phyloP scores from a whole-genome alignment of 1,140 invertebrate genomes.

The Vanessa atalanta region DNA sequence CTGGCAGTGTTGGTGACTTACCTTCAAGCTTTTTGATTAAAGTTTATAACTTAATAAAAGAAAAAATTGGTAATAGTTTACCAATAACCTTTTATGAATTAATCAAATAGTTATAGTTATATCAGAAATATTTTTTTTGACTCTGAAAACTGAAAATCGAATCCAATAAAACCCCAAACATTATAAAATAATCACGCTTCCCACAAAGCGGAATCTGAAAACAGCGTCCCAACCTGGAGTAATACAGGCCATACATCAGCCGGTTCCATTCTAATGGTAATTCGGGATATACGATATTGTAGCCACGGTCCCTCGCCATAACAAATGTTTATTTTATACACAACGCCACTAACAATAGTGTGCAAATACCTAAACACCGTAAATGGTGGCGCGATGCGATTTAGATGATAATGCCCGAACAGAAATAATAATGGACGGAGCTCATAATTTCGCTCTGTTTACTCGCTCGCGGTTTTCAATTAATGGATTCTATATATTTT shows the following conservation, averaged over 20 bases:
- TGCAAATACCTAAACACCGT: conserved; percentile 79
- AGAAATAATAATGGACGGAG: conserved; percentile 71
- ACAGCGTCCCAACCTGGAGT: conserved; percentile 45
- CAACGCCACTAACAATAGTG: conserved; percentile 80
- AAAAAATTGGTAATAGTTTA: no score
- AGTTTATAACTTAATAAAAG: no score
- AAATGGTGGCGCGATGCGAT: conserved; percentile 74
- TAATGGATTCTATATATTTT: conserved; percentile 33
- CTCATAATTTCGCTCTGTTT: conserved; percentile 62
- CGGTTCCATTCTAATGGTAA: conserved; percentile 75
- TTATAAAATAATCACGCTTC: conserved; percentile 25
- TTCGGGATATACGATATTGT: conserved; percentile 74
- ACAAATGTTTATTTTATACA: conserved; percentile 82
- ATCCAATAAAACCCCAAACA: conserved; percentile 16
- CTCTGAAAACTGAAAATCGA: not conserved
- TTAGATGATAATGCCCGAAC: conserved; percentile 74
- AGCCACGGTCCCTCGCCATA: conserved; percentile 67
- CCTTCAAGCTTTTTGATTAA: no score
- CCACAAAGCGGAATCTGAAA: conserved; percentile 30
- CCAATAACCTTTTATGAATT: no score
- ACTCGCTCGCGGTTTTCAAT: conserved; percentile 46
- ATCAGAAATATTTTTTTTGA: not conserved
- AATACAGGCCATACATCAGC: conserved; percentile 72
- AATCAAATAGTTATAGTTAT: not conserved
- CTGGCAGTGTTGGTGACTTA: no score